Conservation (phyloP, 1,140 invertebrate species). For the Ruditapes philippinarum region DNA sequence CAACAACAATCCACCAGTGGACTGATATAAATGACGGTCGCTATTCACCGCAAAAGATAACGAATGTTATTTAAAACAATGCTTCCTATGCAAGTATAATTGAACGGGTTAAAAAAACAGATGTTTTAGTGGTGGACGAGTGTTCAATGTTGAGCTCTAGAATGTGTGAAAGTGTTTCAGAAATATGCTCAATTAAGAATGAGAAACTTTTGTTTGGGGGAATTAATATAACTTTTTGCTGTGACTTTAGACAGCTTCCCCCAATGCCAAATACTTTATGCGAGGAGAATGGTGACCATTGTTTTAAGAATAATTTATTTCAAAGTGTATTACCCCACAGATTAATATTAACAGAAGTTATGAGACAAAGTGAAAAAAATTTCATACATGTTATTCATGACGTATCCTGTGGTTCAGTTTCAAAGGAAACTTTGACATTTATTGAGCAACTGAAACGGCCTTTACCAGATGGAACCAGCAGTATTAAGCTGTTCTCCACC, state of each 20-base stretch:
- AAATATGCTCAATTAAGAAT: not conserved
- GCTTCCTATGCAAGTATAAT: not conserved
- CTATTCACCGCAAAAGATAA: not conserved
- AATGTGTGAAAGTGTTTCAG: not conserved
- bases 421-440: not conserved
- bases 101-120: not conserved
- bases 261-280: not conserved
- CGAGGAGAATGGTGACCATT: not conserved
- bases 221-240: not conserved
- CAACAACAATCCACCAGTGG: too few species aligned
- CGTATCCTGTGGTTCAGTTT: not conserved
- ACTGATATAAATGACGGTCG: not conserved
- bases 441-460: not conserved
- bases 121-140: not conserved
- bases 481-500: slow-evolving; percentile 4
- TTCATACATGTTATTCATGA: not conserved
- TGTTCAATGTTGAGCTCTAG: not conserved
- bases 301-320: not conserved
- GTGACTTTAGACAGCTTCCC: slow-evolving; percentile 18
- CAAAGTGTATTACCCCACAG: not conserved
- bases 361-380: not conserved
- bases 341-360: not conserved
- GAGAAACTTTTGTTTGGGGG: too few species aligned
- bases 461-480: not conserved
- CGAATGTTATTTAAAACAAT: not conserved